A percentile compares a stretch with the other conserved stretches of the same genome.
Evolutionary conservation across 1,140 invertebrate genomes (phyloP).

Genomic region (Lordiphosa mommai): DNA sequence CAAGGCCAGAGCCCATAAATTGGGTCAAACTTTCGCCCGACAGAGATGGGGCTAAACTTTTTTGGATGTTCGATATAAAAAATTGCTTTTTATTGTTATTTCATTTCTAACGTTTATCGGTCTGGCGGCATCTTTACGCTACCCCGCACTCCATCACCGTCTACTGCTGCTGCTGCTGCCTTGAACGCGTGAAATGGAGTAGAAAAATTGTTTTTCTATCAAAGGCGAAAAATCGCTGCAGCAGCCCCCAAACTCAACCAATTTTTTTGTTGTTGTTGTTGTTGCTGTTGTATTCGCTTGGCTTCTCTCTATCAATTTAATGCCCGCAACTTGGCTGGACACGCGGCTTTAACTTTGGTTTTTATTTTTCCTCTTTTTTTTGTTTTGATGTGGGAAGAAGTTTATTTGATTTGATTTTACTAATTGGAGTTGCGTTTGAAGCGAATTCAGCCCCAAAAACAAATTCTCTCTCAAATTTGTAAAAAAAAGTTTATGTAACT

Average conservation of each 20-base stretch:
- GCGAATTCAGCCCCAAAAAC: too few species aligned
- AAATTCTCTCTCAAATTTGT: too few species aligned
- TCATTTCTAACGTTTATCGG: constrained; percentile 71
- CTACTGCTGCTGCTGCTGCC: constrained; percentile 38
- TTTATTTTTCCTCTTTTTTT: too few species aligned
- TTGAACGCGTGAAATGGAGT: constrained; percentile 76
- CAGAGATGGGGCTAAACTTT: constrained; percentile 15
- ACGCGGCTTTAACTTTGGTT: constrained; percentile 64
- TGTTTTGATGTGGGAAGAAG: too few species aligned
- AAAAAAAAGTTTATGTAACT: too few species aligned
- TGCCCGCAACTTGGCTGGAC: constrained; percentile 56
- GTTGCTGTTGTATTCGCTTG: background rate
- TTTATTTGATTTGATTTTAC: constrained; percentile 27
- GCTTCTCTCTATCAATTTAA: constrained; percentile 59
- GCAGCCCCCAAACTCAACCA: constrained; percentile 8
- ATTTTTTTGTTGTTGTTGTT: constrained; percentile 19
- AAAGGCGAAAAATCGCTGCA: constrained; percentile 70
- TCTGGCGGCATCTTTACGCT: constrained; percentile 69
- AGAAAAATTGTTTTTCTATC: constrained; percentile 78
- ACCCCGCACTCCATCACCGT: constrained; percentile 13
- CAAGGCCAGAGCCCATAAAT: constrained; percentile 37
- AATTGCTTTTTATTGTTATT: constrained; percentile 75
- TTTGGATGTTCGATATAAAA: constrained; percentile 55
- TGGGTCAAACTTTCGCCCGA: constrained; percentile 40
- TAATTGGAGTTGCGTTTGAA: background rate